Base-by-base conservation (phyloP, 1,140 invertebrate species). In the roundworm (Caenorhabditis elegans) region DNA sequence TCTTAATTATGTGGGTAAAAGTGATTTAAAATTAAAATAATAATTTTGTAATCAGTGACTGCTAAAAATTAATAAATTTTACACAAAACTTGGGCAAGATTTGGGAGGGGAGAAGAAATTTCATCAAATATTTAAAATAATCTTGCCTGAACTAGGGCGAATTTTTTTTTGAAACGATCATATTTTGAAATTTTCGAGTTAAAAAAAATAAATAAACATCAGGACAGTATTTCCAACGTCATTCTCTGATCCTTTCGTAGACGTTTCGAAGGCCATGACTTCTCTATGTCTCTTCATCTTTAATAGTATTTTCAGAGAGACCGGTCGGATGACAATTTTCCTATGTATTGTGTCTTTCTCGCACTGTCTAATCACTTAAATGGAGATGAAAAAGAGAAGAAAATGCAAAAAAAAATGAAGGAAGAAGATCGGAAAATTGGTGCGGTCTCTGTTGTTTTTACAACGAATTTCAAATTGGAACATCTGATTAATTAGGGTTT, bases 321-420 rank as follows among this genome's bases (percentile, higher is more conserved):
- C 60, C 60, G 60, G 60, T 70, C 34, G 60, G 60, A 70, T 70
- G 60, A 70, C 60, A 70, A 70, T 70, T 70, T 70, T 31, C 28
- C 60, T 70, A 15, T 70, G 31, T 36, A 60, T 60, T 60, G 55
- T 60, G 55, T 70, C 31, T 70, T 3, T 70, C 19, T 60, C 53
- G n/a, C n/a, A n/a, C n/a, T n/a, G n/a, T 60, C 60, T 70, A 70
- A 70, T 70, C 60, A 70, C 60, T 70, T 39, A 70, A 70, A 70
- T 24, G 34, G 34, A 22, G n/a, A n/a, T n/a, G n/a, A n/a, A n/a
- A n/a, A n/a, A n/a, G n/a, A n/a, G n/a, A n/a, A 60, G 17, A 34
- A 70, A 70, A 22, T 22, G n/a, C 15, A 10, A 8, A 28, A 70
- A 22, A 70, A 22, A 70, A 39, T 11, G 26, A 22, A 43, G 28